Base-by-base conservation (phyloP, 2,113 vertebrate genomes). In the Austrofundulus limnaeus region DNA sequence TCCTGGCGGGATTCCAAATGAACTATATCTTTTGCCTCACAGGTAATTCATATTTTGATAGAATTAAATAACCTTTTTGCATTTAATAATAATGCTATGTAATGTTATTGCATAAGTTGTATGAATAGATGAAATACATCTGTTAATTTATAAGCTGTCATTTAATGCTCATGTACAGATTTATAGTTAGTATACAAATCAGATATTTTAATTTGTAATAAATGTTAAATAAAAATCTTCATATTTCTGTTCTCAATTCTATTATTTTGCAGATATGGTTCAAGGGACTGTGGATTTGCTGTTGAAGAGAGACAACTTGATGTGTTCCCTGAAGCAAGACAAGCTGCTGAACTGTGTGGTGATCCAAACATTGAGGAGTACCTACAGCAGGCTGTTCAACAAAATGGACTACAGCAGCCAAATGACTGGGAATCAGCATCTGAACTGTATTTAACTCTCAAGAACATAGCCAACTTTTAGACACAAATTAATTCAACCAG, bases 241-340 rank as follows among this genome's bases (percentile, higher is more conserved):
- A 51, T 24, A 51, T 9, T 51, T 52, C 6, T 52, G 11, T 19
- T 41, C 14, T 11, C 13, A 16, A 42, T 57, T 42, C 0, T 19
- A 19, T 45, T 59, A 46, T 20, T 59, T 46, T 59, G 57, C 57
- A 59, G 42, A 59, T 59, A 45, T 47, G 42, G 24, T 47, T 59
- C 42, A 46, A 46, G 57, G 8, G 57, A 59, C n/a, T 59, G 57
- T 59, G 57, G 42, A 34, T 58, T 58, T n/a, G 16, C 23, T 58
- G 41, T 58, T 45, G 56, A 58, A 16, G 56, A 58, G 14, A 31
- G 23, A 0, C 16, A 58, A 13, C 56, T 45, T 39, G 41, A 58
- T 58, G 55, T 14, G 3, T 58, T 58, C 6, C 16, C 55, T n/a
- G 41, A 58, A 7, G 41, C 39, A 25, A 58, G 55, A 8, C 55